Evolutionary conservation across 2,113 vertebrate species (phyloP).

Genomic region (Australoheros scitulus): DNA sequence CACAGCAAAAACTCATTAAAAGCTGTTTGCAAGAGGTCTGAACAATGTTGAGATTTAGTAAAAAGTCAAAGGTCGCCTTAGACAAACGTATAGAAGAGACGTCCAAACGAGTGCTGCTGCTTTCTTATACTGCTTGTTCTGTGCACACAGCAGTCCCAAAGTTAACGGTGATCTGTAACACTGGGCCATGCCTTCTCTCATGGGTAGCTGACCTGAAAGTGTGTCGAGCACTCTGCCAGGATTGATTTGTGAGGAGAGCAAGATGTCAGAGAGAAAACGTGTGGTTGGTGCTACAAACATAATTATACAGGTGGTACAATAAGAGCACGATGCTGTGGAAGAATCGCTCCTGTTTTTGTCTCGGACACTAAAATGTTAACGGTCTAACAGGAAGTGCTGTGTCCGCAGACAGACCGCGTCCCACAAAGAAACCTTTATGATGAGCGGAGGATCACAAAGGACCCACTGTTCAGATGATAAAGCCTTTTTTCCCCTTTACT

Average conservation of each 20-base stretch:
- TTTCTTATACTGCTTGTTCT: no score
- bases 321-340: neutral
- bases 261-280: no score
- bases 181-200: no score
- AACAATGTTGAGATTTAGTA: neutral
- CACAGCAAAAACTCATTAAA: neutral
- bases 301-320: neutral
- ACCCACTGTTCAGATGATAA: conserved; percentile 10
- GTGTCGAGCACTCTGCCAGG: no score
- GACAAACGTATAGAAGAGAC: no score
- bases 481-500: neutral
- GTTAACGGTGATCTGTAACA: no score
- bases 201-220: no score
- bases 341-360: neutral
- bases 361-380: neutral
- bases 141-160: no score
- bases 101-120: no score
- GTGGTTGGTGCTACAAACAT: neutral
- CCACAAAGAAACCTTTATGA: conserved; percentile 40
- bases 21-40: neutral
- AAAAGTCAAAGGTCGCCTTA: no score
- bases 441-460: conserved; percentile 2
- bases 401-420: neutral
- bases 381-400: conserved; percentile 26
- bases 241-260: neutral